Evolutionary conservation across 2,888 invertebrate genomes (phyloP), one percentile per base, ranked within the genome.

Genomic region (Melanotus villosus): DNA sequence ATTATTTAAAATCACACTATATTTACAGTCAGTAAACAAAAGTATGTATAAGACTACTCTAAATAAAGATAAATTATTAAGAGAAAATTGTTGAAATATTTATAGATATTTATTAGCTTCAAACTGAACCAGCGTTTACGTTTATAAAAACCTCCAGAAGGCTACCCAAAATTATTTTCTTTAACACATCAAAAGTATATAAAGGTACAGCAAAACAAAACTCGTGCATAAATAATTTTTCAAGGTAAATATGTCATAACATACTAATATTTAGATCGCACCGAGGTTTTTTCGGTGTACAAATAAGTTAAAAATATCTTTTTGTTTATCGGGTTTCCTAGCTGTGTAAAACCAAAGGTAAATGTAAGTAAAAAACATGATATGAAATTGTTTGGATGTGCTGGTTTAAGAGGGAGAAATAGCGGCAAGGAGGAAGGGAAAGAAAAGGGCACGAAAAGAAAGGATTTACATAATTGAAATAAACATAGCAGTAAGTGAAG

Each of bases 381-480:
- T 3, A 26, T 34, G 41, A 64, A 64, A 65, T 65, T 65, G 65
- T 65, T 65, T 43, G 57, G 58, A 50, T 41, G 30, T 58, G 34
- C 60, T 62, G 63, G 50, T 18, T 14, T 45, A 16, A 38, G 72
- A 50, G 57, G 65, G 58, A 69, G 68, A 72, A 76, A 70, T 73
- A 67, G 71, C 72, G 69, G 75, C 32, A 14, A 12, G 21, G 16
- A 26, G 73, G 73, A 73, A 68, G 71, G 71, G 73, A 69, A 73
- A 75, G 69, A 75, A 75, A 76, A 76, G 68, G 75, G 76, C 76
- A 76, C 75, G 76, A 76, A 79, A 79, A 76, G 73, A 76, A 77
- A 75, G 78, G 80, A 80, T 80, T 80, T 80, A 76, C 80, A 79
- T 81, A 81, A 80, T 80, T 80, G 80, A 81, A 81, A 82, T 82